Base-by-base conservation (phyloP, 2,797 vertebrate genomes). In the Aldrovandia affinis region DNA sequence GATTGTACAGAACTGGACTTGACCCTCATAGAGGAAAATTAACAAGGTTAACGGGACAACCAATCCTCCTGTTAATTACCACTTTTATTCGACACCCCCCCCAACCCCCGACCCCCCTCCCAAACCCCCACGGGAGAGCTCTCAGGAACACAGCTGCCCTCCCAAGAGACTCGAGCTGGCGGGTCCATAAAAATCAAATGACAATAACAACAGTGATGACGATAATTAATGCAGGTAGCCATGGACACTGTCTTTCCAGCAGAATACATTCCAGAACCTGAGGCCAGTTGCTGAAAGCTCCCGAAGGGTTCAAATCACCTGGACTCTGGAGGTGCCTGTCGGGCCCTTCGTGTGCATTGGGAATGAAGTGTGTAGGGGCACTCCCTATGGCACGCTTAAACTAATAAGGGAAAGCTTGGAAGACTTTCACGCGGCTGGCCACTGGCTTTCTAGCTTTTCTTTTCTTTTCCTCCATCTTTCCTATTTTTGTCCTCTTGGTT, bases 11-110 rank as follows among this genome's bases (percentile, higher is more conserved):
- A 98, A 95, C 95, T 97, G 86, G 97, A 98, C 93, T 93, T 97
- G 93, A 97, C 96, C 92, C 94, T 98, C 86, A 97, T 97, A 90
- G 97, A 98, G 92, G 97, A 98, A 91, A 98, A 98, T 95, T 97
- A 96, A 96, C 88, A 90, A 15, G 68, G 83, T 84, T 57, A 89
- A 92, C 90, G 87, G 84, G 90, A 92, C 87, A 85, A 87, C 91
- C 77, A 87, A 83, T 28, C 52, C 83, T 82, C 84, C 70, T 25
- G 4, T 10, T 36, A 82, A 82, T n/a, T 89, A 87, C 88, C 65
- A 55, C 89, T 86, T 82, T 81, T 85, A 86, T 89, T 83, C 86
- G 86, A 86, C 86, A 85, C 91, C 59, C 88, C 82, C 28, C 86
- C 88, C 87, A 86, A 59, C 87, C 86, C 89, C 25, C 86, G 88